Evolutionary conservation across 2,797 vertebrate genomes (phyloP), one percentile per base, ranked within the genome.

Genomic region (Hyperoplus immaculatus): DNA sequence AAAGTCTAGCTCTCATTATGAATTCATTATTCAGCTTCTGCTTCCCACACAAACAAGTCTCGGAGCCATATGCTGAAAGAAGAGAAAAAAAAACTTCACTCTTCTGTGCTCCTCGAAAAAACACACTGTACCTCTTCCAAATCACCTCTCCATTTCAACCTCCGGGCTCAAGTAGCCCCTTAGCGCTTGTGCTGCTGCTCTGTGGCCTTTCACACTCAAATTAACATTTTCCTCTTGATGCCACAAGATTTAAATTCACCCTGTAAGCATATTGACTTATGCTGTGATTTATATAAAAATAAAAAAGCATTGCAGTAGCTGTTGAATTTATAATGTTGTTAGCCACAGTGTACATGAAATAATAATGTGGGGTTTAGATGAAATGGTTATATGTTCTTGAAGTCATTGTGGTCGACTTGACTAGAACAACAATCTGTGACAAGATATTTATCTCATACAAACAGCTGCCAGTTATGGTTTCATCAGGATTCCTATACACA

Each of bases 41-140:
- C 82, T 86, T 76, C 89, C 86, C 82, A 89, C 89, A 84, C 85
- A 89, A 88, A 81, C 82, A 83, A 66, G 59, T 78, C 80, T 69
- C 50, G 4, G 16, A 86, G 69, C 81, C 82, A 87, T 83, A 87
- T 81, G 85, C 80, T 83, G 83, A n/a, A 72, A 78, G 78, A 68
- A 57, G 57, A 81, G 78, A 68, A 57, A 55, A 81, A 77, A 80
- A 78, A 47, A 46, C 82, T 73, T 72, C 75, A 70, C 60, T 70
- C 15, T 18, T 77, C 72, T 46, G 59, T 57, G 3, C 60, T 75
- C 29, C 69, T 70, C 75, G 60, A 29, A 59, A 75, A 81, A 82
- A 84, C 85, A 75, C 8, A 49, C 77, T 68, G 62, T 41, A 60
- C 49, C 69, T 81, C 74, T 70, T 61, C 61, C 59, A 45, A 72